These are phyloP conservation scores for Oryzias javanicus DNA, from an alignment of 2,113 vertebrate species.

Conservation along the genomic window DNA sequence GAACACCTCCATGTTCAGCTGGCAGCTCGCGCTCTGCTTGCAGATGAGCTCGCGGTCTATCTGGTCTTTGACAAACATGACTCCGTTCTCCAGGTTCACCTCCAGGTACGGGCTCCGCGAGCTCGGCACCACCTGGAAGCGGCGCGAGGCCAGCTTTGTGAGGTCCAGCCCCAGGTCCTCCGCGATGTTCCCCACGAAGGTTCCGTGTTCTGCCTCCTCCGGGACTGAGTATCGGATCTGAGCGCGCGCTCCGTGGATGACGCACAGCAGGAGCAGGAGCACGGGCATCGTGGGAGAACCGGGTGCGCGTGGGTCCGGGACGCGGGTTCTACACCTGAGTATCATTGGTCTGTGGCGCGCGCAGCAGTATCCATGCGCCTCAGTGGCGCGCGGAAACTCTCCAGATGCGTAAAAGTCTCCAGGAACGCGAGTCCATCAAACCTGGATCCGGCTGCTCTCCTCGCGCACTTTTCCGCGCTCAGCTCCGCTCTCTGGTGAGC, in stretches of 20 bases:
- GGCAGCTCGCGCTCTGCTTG: conserved; percentile 90
- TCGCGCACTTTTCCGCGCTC: conserved; percentile 11
- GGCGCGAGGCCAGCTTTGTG: conserved; percentile 92
- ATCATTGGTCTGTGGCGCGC: conserved; percentile 33
- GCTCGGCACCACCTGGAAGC: conserved; percentile 92
- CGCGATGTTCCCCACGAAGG: conserved; percentile 97
- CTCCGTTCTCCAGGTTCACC: conserved; percentile 94
- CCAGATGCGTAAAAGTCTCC: conserved; percentile 56
- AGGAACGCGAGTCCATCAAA: conserved; percentile 27
- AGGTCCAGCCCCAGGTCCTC: conserved; percentile 98
- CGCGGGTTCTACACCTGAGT: conserved; percentile 4
- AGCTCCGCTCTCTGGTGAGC: conserved; percentile 7
- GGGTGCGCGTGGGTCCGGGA: conserved; percentile 69
- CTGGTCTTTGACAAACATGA: conserved; percentile 90
- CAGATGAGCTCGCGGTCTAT: conserved; percentile 97
- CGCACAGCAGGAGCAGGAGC: conserved; percentile 83
- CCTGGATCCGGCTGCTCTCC: conserved; percentile 16
- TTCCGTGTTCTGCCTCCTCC: conserved; percentile 95
- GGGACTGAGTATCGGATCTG: conserved; percentile 97
- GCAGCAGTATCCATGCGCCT: conserved; percentile 7
- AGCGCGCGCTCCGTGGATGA: conserved; percentile 83
- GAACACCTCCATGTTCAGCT: conserved; percentile 96
- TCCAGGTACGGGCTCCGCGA: conserved; percentile 93
- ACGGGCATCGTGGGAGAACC: conserved; percentile 85
- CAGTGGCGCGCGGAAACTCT: conserved; percentile 17